Conservation (phyloP, 2,113 vertebrate species). For the Oreochromis niloticus region DNA sequence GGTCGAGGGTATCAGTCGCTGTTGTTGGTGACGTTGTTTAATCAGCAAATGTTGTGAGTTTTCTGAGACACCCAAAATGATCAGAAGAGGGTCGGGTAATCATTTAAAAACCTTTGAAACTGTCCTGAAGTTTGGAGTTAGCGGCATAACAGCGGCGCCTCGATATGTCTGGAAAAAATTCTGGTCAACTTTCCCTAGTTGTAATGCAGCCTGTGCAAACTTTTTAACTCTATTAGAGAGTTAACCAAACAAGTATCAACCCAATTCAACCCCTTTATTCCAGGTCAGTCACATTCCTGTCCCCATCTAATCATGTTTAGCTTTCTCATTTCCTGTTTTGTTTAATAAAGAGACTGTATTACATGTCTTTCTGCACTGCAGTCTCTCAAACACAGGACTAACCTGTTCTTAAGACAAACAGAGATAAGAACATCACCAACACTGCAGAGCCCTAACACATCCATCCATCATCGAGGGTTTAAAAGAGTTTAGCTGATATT, state of each 20-base stretch:
- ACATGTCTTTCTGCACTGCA: rapidly evolving
- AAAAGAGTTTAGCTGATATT: neutral
- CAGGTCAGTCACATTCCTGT: neutral
- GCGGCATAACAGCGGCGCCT: neutral
- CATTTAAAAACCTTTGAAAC: neutral
- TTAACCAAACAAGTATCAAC: neutral
- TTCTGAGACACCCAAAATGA: neutral
- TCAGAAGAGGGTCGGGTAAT: too few species aligned
- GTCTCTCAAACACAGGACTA: neutral
- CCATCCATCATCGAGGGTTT: neutral
- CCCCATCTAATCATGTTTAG: neutral
- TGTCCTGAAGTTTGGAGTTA: neutral
- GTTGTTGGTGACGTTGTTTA: neutral
- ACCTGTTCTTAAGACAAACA: neutral
- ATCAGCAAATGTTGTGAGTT: neutral
- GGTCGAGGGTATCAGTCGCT: neutral
- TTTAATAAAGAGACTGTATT: neutral
- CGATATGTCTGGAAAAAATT: neutral
- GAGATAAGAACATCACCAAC: neutral
- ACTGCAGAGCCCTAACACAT: neutral
- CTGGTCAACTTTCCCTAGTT: neutral
- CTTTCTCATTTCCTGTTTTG: neutral
- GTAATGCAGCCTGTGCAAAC: neutral
- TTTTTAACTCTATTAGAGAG: neutral
- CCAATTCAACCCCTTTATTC: neutral